Evolutionary conservation across 2,113 vertebrate genomes (phyloP).

Genomic region (Arothron firmamentum): DNA sequence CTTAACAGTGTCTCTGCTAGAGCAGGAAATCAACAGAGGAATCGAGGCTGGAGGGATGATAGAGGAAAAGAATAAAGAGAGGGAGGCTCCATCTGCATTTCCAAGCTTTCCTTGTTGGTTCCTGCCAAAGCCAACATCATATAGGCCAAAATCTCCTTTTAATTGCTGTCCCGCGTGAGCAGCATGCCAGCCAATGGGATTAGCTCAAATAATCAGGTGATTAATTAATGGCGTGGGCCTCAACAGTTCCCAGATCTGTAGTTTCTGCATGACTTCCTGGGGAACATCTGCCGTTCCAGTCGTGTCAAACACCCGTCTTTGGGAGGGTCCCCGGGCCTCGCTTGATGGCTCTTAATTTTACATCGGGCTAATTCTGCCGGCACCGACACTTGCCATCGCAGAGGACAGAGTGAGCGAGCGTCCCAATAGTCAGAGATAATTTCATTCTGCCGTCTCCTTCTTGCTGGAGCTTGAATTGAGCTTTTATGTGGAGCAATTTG

Average conservation of each 20-base stretch:
- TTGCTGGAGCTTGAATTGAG: slow-evolving; percentile 53
- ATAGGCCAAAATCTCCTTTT: slow-evolving; percentile 44
- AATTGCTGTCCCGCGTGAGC: slow-evolving; percentile 42
- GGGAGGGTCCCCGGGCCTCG: slow-evolving; percentile 33
- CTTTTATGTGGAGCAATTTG: slow-evolving; percentile 64
- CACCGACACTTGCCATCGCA: slow-evolving; percentile 54
- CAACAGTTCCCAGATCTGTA: slow-evolving; percentile 33
- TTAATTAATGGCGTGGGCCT: slow-evolving; percentile 41
- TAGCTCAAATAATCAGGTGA: slow-evolving; percentile 53
- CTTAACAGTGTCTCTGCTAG: slow-evolving; percentile 46
- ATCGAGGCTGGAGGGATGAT: slow-evolving; percentile 9
- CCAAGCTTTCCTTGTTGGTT: slow-evolving; percentile 44
- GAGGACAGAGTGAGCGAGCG: slow-evolving; percentile 55
- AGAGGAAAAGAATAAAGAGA: slow-evolving; percentile 22
- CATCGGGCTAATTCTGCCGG: slow-evolving; percentile 50
- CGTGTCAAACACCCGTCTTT: slow-evolving; percentile 30
- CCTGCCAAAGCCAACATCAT: slow-evolving; percentile 58
- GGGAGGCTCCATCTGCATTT: slow-evolving; percentile 61
- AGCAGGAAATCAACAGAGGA: slow-evolving; percentile 35
- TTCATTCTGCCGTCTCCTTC: slow-evolving; percentile 53
- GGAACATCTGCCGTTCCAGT: slow-evolving; percentile 55
- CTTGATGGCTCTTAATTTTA: slow-evolving; percentile 58
- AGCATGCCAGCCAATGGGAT: slow-evolving; percentile 41
- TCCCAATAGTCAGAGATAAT: slow-evolving; percentile 59
- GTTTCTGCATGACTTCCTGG: slow-evolving; percentile 41